Conservation (phyloP, 2,797 vertebrate species). For the Catostomus latipinnis region DNA sequence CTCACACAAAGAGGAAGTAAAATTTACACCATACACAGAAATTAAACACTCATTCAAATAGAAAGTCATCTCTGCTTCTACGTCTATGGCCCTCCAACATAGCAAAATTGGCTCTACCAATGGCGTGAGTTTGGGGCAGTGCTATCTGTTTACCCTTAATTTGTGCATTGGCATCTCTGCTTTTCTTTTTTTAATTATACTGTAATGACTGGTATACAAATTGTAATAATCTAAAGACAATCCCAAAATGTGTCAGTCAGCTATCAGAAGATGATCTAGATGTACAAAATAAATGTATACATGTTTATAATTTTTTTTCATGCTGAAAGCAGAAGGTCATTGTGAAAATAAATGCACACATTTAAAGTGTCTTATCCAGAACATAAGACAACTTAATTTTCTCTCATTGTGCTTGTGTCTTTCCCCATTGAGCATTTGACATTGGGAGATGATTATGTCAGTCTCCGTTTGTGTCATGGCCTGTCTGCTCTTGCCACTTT, state of each 20-base stretch:
- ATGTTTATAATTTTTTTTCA: neutral
- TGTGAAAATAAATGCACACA: slow-evolving; percentile 3
- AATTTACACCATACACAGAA: slow-evolving; percentile 21
- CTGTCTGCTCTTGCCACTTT: slow-evolving; percentile 32
- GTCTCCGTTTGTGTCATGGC: slow-evolving; percentile 15
- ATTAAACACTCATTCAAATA: slow-evolving; percentile 18
- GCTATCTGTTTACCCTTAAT: no score
- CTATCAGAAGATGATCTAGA: neutral
- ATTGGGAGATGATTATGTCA: slow-evolving; percentile 15
- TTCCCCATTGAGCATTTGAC: slow-evolving; percentile 1
- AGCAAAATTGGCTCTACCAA: neutral
- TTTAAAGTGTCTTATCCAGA: neutral
- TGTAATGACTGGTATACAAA: no score
- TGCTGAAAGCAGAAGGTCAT: neutral
- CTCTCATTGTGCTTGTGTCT: neutral
- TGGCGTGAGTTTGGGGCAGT: neutral
- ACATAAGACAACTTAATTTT: neutral
- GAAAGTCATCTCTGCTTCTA: neutral
- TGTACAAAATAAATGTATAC: no score
- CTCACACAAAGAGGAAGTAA: slow-evolving; percentile 42
- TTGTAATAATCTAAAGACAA: neutral
- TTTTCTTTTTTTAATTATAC: neutral
- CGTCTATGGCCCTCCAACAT: neutral
- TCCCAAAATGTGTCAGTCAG: neutral
- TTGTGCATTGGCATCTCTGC: neutral